Evolutionary conservation across 1,140 invertebrate genomes (phyloP), one percentile per base, ranked within the genome.

Genomic region (Scaptomyza graminum): DNA sequence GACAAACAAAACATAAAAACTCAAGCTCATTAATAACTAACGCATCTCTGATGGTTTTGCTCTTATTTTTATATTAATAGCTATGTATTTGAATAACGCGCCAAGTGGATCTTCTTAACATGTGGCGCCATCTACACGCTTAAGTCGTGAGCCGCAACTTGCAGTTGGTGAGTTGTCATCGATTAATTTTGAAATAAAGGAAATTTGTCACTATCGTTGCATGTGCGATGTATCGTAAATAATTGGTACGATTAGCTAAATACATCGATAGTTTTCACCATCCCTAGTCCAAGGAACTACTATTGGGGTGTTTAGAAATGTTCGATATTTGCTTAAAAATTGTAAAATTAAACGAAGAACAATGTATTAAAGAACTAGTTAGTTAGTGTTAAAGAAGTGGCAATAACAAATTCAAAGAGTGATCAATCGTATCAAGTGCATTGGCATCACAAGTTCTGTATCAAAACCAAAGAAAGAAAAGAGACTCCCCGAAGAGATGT

Each of bases 301-400:
- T 52, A 62, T 69, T 69, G 66, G 55, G 70, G 74, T 81, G 74
- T 83, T 83, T 83, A 80, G 80, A 79, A 84, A 84, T 87, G 82
- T 85, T 85, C 81, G 78, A 81, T 81, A 73, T 84, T 85, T 81
- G 77, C 55, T 50, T 72, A 72, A 66, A 73, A 68, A 62, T 44
- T 73, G 61, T 34, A 61, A 68, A 73, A 57, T 68, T 37, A 68
- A 73, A 73, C 55, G 43, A 50, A 44, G 15, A 69, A 62, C 51
- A 50, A 73, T 73, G 70, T 68, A 73, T 73, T 73, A 73, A 73
- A 68, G 18, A 49, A 39, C 22, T 49, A 51, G 37, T 56, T 43
- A 56, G 55, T 56, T 56, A 51, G 39, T 62, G 65, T 51, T 44
- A 28, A 62, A 55, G 44, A 2, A 62, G 55, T 73, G 65, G 57